A percentile compares a stretch with the other conserved stretches of the same genome.
phyloP scores from a whole-genome alignment of 2,113 vertebrate genomes.

The Laticauda colubrina region DNA sequence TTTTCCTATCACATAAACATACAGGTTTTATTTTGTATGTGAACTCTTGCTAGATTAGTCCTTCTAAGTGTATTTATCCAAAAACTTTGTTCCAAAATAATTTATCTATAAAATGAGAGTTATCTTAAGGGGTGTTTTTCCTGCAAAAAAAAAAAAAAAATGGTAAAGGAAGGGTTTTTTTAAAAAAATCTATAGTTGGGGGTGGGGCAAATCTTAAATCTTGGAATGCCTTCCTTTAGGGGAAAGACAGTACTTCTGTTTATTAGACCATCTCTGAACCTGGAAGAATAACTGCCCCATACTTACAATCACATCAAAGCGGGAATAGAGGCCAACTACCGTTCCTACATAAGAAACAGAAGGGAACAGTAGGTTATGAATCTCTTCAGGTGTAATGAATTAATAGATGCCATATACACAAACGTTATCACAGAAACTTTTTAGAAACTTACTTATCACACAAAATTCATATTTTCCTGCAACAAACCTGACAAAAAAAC shows the following conservation, averaged over 20 bases:
- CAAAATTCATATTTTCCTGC: not conserved
- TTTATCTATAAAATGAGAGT: not conserved
- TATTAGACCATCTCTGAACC: not conserved
- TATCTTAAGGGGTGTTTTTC: not conserved
- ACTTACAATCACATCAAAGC: conserved; percentile 97
- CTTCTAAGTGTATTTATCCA: not conserved
- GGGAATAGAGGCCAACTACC: conserved; percentile 91
- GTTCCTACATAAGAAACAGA: conserved; percentile 71
- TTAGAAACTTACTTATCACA: too few species aligned
- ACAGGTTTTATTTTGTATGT: too few species aligned
- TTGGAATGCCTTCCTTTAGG: not conserved
- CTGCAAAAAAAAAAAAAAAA: not conserved
- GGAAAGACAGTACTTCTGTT: not conserved
- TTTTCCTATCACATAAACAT: not conserved
- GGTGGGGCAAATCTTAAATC: not conserved
- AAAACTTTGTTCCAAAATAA: not conserved
- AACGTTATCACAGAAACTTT: not conserved
- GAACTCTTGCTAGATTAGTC: not conserved
- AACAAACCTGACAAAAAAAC: not conserved
- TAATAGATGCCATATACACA: not conserved
- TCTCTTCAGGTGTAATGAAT: not conserved
- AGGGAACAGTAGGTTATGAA: not conserved
- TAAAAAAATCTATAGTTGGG: not conserved
- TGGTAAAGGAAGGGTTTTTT: not conserved
- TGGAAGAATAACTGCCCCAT: not conserved